Conservation (phyloP, 2,888 invertebrate species). For the Pecten maximus region DNA sequence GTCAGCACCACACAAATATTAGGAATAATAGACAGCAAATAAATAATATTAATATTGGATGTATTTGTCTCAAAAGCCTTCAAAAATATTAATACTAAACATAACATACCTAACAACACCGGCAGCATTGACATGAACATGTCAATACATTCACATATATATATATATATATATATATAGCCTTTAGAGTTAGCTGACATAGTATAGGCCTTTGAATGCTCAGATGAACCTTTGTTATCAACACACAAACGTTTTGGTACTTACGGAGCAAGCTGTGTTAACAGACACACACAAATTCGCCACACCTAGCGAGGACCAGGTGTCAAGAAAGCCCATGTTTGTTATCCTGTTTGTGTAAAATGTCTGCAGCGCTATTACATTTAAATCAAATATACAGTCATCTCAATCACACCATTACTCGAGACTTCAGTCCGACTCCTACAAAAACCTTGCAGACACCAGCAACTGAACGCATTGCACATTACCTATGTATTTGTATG, state of each 20-base stretch:
- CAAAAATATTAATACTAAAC: neutral
- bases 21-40: too few species aligned
- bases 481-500: neutral
- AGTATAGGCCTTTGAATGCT: neutral
- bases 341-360: slow-evolving; percentile 8
- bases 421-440: neutral
- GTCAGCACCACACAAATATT: too few species aligned
- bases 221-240: neutral
- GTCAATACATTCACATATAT: neutral
- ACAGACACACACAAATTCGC: neutral
- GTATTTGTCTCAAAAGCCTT: neutral
- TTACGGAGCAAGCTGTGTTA: neutral
- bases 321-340: slow-evolving; percentile 30
- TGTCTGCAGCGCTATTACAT: slow-evolving; percentile 1
- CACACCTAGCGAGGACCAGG: slow-evolving; percentile 20
- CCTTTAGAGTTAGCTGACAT: neutral
- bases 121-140: neutral
- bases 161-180: too few species aligned
- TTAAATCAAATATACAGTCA: slow-evolving; percentile 31
- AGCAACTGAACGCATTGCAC: neutral
- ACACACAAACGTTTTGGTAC: slow-evolving; percentile 21
- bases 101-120: neutral
- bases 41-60: too few species aligned
- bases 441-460: neutral
- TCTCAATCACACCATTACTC: neutral